Conservation (phyloP, 2,888 invertebrate genomes). For the Drosophila testacea region DNA sequence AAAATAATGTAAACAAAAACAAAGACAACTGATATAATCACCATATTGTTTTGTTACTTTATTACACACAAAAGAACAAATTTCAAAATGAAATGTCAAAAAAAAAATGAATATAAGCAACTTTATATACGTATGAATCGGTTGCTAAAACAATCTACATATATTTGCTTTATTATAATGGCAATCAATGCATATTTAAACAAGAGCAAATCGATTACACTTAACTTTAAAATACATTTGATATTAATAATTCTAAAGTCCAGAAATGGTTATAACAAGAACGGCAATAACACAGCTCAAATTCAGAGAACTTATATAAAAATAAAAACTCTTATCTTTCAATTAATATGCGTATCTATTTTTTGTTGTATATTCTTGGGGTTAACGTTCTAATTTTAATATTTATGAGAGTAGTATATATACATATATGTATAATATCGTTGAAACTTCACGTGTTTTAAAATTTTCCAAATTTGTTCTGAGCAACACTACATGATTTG, state of each 20-base stretch:
- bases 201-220: conserved; percentile 53
- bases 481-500: no score
- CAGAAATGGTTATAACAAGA: conserved; percentile 52
- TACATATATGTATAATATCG: no score
- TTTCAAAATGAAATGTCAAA: conserved; percentile 1
- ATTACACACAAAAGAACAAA: conserved; percentile 7
- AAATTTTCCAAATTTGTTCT: no score
- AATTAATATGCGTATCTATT: conserved; percentile 52
- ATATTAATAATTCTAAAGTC: conserved; percentile 54
- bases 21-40: conserved; percentile 20
- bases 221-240: conserved; percentile 56
- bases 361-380: conserved; percentile 6
- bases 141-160: conserved; percentile 37
- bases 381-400: not conserved
- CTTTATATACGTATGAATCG: conserved; percentile 35
- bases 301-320: conserved; percentile 75
- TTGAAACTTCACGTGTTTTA: no score
- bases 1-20: conserved; percentile 5
- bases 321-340: conserved; percentile 76
- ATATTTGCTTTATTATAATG: conserved; percentile 51
- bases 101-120: conserved; percentile 14
- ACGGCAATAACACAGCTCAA: conserved; percentile 74
- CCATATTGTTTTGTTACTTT: conserved; percentile 35
- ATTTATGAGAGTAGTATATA: no score
- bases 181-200: conserved; percentile 35